phyloP scores from a whole-genome alignment of 2,797 vertebrate genomes.

The Hoplostethus mediterraneus region DNA sequence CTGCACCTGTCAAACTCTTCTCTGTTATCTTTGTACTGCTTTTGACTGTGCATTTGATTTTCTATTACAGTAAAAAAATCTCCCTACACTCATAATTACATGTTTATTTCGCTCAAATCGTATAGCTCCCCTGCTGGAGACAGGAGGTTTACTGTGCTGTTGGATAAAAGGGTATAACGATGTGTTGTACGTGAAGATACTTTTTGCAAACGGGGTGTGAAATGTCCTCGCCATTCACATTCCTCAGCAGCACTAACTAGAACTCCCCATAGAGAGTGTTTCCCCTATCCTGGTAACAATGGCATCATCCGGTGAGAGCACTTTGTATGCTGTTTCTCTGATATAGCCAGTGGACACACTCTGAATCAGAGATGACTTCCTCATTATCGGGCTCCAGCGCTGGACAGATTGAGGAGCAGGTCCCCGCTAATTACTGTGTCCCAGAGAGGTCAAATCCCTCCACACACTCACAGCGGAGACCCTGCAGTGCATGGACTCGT shows the following conservation, averaged over 20 bases:
- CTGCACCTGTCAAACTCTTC: slow-evolving; percentile 46
- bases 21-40: slow-evolving; percentile 47
- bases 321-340: slow-evolving; percentile 11
- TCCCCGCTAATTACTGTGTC: slow-evolving; percentile 24
- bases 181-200: slow-evolving; percentile 4
- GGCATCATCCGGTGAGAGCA: slow-evolving; percentile 12
- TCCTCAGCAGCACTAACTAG: slow-evolving; percentile 7
- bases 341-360: slow-evolving; percentile 20
- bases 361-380: slow-evolving; percentile 19
- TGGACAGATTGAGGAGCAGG: slow-evolving; percentile 10
- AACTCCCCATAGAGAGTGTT: not conserved
- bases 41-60: slow-evolving; percentile 38
- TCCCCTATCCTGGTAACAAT: not conserved
- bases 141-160: slow-evolving; percentile 16
- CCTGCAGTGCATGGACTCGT: not conserved
- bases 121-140: slow-evolving; percentile 25
- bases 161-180: not conserved
- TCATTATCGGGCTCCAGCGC: slow-evolving; percentile 27
- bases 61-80: slow-evolving; percentile 29
- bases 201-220: slow-evolving; percentile 17
- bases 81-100: slow-evolving; percentile 42
- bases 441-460: slow-evolving; percentile 24
- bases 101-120: slow-evolving; percentile 53
- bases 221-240: slow-evolving; percentile 7
- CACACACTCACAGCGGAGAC: not conserved